These are phyloP conservation scores for Microcebus murinus DNA, from an alignment of 2,113 vertebrate species.

Conservation along the genomic window DNA sequence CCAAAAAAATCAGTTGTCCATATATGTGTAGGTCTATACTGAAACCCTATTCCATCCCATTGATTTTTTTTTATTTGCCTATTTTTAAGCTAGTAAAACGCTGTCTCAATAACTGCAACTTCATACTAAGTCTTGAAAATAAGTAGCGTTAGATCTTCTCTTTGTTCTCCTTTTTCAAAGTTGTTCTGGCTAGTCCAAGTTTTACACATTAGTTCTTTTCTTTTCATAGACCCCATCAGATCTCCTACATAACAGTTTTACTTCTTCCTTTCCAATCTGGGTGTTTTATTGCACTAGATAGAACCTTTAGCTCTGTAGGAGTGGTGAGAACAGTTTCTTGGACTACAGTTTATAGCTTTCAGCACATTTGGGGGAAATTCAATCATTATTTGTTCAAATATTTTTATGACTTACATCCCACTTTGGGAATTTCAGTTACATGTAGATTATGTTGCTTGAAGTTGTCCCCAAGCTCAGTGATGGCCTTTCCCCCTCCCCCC, in stretches of 20 bases:
- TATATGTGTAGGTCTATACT: background rate
- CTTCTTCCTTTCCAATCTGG: background rate
- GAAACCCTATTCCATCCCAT: background rate
- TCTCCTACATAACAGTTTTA: background rate
- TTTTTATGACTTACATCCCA: background rate
- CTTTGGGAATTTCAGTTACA: background rate
- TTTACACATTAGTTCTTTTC: background rate
- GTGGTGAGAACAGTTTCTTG: background rate
- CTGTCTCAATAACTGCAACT: background rate
- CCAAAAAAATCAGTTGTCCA: background rate
- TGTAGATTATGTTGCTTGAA: background rate
- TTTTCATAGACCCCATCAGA: background rate
- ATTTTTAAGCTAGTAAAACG: background rate
- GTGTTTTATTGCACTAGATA: background rate
- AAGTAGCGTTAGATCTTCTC: background rate
- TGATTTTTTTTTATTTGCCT: background rate
- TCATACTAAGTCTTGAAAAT: conserved; percentile 24
- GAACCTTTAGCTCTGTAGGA: background rate
- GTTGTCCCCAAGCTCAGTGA: background rate
- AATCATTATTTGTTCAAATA: background rate
- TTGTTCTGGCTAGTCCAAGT: background rate
- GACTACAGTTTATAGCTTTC: background rate
- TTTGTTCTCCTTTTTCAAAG: background rate
- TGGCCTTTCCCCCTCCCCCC: background rate
- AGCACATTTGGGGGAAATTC: background rate